A percentile compares a stretch with the other conserved stretches of the same genome.
Conservation (phyloP, 1,140 invertebrate species). For the Drosophila sp. region DNA sequence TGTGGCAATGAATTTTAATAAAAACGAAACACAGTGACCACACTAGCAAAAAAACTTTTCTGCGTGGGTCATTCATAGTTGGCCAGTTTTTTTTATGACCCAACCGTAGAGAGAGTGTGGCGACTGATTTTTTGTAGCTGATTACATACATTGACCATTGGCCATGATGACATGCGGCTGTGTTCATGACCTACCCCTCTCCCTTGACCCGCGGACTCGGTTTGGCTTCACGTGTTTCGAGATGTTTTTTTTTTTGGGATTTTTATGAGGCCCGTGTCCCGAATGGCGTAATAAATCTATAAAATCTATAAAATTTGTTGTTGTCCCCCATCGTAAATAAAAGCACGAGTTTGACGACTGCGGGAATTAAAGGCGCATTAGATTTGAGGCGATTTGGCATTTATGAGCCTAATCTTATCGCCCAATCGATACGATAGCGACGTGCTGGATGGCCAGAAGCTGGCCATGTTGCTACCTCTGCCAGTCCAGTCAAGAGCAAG, state of each 20-base stretch:
- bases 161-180: conserved; percentile 14
- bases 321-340: conserved; percentile 58
- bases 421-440: conserved; percentile 23
- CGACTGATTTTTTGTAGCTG: conserved; percentile 29
- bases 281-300: conserved; percentile 52
- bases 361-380: conserved; percentile 46
- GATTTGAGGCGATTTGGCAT: conserved; percentile 53
- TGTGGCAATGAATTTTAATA: conserved; percentile 30
- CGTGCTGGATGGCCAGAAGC: neutral
- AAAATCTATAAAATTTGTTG: conserved; percentile 45
- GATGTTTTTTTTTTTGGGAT: neutral
- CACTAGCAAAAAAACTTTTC: neutral
- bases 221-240: neutral
- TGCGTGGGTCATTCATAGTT: conserved; percentile 5
- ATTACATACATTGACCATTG: conserved; percentile 35
- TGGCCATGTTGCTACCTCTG: conserved; percentile 10
- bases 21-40: conserved; percentile 34
- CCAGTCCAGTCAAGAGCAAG: conserved; percentile 47
- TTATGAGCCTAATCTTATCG: conserved; percentile 66
- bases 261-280: neutral
- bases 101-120: conserved; percentile 28
- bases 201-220: neutral
- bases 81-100: conserved; percentile 50
- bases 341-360: conserved; percentile 35
- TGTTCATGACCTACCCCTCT: conserved; percentile 29